Base-by-base conservation (phyloP, 2,888 invertebrate species). In the Rhimphoctona megacephalus region DNA sequence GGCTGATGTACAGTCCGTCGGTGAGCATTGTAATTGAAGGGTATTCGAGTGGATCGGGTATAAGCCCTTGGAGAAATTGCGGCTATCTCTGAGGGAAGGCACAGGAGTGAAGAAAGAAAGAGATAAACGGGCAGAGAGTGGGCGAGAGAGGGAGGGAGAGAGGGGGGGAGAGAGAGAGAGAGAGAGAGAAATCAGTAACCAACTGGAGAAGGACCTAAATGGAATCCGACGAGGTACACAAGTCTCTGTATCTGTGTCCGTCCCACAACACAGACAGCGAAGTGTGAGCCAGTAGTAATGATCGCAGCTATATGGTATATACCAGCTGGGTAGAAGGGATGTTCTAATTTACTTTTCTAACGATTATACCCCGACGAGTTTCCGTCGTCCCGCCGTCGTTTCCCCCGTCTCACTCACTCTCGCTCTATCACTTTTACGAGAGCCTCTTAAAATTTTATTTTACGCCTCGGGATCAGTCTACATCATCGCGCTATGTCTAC, bases 281-380 rank as follows among this genome's bases (percentile, higher is more conserved):
- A 83, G 72, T 57, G 25, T 73, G 69, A 72, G 74, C 46, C 52
- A 57, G 72, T 76, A 54, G 61, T 54, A 77, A 66, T 66, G 72
- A 64, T 46, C 73, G 46, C 49, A 74, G 77, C 57, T 83, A 54
- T n/a, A 67, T n/a, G 70, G 69, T 76, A 76, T 69, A 82, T 69
- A 69, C 30, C 72, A 83, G 22, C 22, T 36, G 17, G 57, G 49
- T 39, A 76, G 79, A 61, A 66, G 81, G 74, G 82, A 84, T 79
- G 74, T 74, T 79, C 81, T 80, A 82, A 87, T 87, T 84, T 81
- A 87, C 84, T 87, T 79, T 79, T 80, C 70, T 74, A 72, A 84
- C 82, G 84, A 87, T 87, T 84, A 87, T 87, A 82, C 79, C 69
- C 73, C 73, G 73, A 83, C 77, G 84, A 84, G 74, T 79, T 81